These are phyloP conservation scores for Cacatua alba DNA, from an alignment of 2,113 vertebrate genomes.

Conservation along the genomic window DNA sequence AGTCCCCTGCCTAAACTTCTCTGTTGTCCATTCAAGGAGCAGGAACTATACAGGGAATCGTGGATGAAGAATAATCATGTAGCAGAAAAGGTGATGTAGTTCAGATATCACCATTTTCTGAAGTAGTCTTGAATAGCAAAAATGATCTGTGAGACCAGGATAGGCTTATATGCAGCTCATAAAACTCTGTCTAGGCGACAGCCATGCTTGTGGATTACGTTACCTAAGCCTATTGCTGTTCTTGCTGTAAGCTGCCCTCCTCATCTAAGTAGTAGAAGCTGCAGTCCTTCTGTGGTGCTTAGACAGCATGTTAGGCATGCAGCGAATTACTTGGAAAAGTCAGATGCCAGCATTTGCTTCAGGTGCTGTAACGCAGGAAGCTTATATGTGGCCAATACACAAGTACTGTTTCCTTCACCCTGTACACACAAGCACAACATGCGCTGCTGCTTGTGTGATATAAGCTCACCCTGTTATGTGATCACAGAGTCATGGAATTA, in stretches of 20 bases:
- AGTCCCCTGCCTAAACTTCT: not conserved
- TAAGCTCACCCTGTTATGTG: fast-evolving
- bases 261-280: conserved; percentile 15
- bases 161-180: not conserved
- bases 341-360: not conserved
- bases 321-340: not conserved
- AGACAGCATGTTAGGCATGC: not conserved
- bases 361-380: not conserved
- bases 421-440: fast-evolving
- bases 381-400: not conserved
- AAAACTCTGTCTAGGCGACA: not conserved
- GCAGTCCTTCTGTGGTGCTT: not conserved
- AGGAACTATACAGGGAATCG: not conserved
- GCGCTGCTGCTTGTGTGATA: not conserved
- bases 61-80: not conserved
- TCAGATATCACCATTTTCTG: not conserved
- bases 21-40: not conserved
- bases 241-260: conserved; percentile 7
- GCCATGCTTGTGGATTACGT: not conserved
- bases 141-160: not conserved
- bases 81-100: not conserved
- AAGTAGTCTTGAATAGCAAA: not conserved
- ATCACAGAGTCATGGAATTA: not conserved
- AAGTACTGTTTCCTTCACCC: not conserved
- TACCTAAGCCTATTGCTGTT: conserved; percentile 28